Conservation (phyloP, 2,888 invertebrate genomes). For the Teleogryllus oceanicus region DNA sequence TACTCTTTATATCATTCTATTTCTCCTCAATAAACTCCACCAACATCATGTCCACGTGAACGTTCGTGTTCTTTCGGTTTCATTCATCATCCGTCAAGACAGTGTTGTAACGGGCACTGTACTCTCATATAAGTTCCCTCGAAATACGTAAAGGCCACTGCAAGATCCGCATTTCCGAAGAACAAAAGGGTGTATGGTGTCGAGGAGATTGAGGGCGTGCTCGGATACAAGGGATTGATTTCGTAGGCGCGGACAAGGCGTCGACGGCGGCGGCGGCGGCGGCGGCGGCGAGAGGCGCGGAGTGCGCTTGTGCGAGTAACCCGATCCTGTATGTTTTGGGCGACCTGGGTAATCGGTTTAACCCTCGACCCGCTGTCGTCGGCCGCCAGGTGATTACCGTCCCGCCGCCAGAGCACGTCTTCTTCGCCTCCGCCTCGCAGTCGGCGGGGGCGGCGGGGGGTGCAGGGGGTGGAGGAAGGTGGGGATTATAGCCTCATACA, state of each 20-base stretch:
- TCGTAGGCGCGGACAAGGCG: background rate
- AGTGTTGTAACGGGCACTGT: too few species aligned
- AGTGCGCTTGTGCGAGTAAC: background rate
- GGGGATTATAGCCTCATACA: too few species aligned
- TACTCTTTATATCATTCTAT: too few species aligned
- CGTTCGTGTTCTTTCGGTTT: too few species aligned
- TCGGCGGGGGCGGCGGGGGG: background rate
- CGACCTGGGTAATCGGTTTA: conserved; percentile 18
- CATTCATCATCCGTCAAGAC: too few species aligned
- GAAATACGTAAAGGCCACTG: too few species aligned
- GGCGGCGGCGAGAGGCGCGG: background rate
- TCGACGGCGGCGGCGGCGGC: background rate
- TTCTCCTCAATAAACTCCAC: too few species aligned
- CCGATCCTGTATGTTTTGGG: conserved; percentile 10
- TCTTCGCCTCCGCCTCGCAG: background rate
- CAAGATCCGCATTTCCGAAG: too few species aligned
- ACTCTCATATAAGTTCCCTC: too few species aligned
- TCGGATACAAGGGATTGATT: background rate
- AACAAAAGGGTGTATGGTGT: background rate
- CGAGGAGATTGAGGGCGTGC: background rate
- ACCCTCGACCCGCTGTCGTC: conserved; percentile 10
- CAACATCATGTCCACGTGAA: too few species aligned
- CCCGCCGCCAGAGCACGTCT: conserved; percentile 9
- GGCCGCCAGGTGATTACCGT: background rate
- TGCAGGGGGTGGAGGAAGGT: too few species aligned